A percentile compares a stretch with the other conserved stretches of the same genome.
phyloP scores from a whole-genome alignment of 1,140 invertebrate genomes.

The Dysdera silvatica region DNA sequence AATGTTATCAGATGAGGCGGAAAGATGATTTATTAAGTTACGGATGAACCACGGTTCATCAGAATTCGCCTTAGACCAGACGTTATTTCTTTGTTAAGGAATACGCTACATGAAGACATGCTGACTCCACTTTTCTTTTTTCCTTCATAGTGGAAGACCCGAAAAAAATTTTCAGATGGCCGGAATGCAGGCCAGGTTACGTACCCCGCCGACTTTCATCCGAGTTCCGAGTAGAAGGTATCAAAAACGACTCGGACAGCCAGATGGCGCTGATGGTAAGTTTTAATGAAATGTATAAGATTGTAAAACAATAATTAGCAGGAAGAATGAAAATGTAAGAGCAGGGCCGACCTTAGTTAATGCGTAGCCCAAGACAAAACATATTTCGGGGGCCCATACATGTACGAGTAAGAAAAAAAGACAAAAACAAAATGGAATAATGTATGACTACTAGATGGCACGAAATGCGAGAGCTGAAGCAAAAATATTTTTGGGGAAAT shows the following conservation, averaged over 20 bases:
- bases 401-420: too few relatives aligned
- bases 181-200: conserved; percentile 33
- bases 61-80: background rate
- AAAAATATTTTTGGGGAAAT: too few relatives aligned
- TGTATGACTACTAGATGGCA: too few relatives aligned
- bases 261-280: conserved; percentile 42
- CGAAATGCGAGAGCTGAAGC: too few relatives aligned
- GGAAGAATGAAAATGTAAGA: too few relatives aligned
- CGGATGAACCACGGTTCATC: background rate
- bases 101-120: background rate
- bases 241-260: conserved; percentile 57
- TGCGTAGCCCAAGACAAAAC: too few relatives aligned
- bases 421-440: too few relatives aligned
- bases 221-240: conserved; percentile 80
- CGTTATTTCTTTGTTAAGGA: background rate
- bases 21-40: background rate
- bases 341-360: too few relatives aligned
- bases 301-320: too few relatives aligned
- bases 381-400: too few relatives aligned
- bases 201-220: conserved; percentile 70
- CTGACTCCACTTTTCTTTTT: background rate
- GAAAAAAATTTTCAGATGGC: conserved; percentile 52
- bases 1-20: too few relatives aligned
- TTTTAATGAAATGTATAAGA: background rate
- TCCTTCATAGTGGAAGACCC: conserved; percentile 53